These are phyloP conservation scores for Rynchops niger DNA, from an alignment of 2,113 vertebrate species.

Conservation along the genomic window DNA sequence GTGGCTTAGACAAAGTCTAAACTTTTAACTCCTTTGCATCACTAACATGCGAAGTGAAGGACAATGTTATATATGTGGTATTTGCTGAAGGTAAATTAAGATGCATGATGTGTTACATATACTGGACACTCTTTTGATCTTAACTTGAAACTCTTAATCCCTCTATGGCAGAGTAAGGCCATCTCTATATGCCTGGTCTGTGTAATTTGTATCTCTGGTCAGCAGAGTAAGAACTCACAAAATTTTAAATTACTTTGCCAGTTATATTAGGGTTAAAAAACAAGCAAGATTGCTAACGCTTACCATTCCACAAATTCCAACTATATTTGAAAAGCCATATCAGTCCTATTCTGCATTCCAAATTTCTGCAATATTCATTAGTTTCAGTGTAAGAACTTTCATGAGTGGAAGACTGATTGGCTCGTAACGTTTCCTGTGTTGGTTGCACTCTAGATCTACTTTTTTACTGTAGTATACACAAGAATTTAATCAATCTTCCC, in stretches of 20 bases:
- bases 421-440: background rate
- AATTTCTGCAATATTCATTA: slow-evolving; percentile 13
- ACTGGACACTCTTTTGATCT: background rate
- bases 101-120: background rate
- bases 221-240: background rate
- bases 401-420: background rate
- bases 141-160: background rate
- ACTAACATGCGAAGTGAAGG: background rate
- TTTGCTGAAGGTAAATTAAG: background rate
- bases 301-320: slow-evolving; percentile 27
- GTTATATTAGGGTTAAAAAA: slow-evolving; percentile 14
- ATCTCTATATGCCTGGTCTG: background rate
- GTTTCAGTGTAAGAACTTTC: background rate
- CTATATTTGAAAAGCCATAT: background rate
- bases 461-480: background rate
- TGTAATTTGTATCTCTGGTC: background rate
- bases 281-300: background rate
- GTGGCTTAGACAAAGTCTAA: slow-evolving; percentile 17
- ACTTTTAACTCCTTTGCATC: background rate
- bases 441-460: background rate
- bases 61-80: background rate
- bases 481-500: background rate
- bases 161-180: background rate
- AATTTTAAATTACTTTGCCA: background rate
- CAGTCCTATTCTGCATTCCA: background rate